Base-by-base conservation (phyloP, 2,888 invertebrate genomes). In the Chromoteleia sp. region DNA sequence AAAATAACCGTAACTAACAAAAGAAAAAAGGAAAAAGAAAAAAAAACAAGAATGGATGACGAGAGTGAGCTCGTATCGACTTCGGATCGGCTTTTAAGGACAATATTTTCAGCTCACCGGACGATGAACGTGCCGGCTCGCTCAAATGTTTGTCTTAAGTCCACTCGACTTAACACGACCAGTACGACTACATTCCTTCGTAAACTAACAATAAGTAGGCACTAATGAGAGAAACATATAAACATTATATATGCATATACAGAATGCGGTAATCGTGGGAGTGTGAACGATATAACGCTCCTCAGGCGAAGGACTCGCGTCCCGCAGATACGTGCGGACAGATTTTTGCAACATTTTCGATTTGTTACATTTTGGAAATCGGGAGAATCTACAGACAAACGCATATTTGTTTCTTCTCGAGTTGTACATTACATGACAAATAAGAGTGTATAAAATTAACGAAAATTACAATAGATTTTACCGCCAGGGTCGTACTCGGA, bases 171-270 rank as follows among this genome's bases (percentile, higher is more conserved):
- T 86, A 84, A 86, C 82, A 84, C 86, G 87, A 87, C 86, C 87
- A 88, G 83, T 87, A 89, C 85, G 85, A 89, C 87, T 88, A 90
- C 89, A 89, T 90, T 90, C 89, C 90, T 89, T 88, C 87, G 87
- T 87, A 85, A 77, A 88, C 83, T 89, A 89, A 89, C 87, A 86
- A 88, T 89, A 90, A 90, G 88, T 90, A 90, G 89, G 86, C 86
- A 88, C 87, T 90, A 89, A 89, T 87, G 86, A 87, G 84, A 87
- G 85, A 86, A 84, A 86, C 84, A 86, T 83, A 84, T 67, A 82
- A 71, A 71, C 75, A 82, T 71, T 65, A 71, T 52, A 74, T 65
- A 77, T 70, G 68, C 67, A 63, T 61, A 52, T 73, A 67, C 54
- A 63, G 50, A 61, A 74, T 21, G 58, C 50, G 70, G 21, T 75